A percentile compares a stretch with the other conserved stretches of the same genome.
phyloP scores from a whole-genome alignment of 2,888 invertebrate genomes.

The Gymnocheta viridis region DNA sequence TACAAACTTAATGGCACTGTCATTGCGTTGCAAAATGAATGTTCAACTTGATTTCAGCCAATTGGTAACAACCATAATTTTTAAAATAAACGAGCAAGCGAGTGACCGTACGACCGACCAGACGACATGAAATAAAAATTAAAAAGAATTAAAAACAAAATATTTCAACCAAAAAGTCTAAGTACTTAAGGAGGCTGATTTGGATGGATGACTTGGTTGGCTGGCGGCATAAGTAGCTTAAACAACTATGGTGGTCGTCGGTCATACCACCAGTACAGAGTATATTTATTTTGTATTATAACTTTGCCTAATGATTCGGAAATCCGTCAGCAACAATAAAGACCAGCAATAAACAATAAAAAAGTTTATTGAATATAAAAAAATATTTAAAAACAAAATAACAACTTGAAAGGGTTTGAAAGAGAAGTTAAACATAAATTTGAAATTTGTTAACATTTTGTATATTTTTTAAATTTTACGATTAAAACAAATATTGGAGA shows the following conservation, averaged over 20 bases:
- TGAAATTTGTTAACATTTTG: no score
- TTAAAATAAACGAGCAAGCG: slow-evolving; percentile 8
- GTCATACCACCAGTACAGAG: slow-evolving; percentile 12
- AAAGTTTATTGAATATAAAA: slow-evolving; percentile 33
- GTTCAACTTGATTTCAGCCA: slow-evolving; percentile 52
- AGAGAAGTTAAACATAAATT: slow-evolving; percentile 10
- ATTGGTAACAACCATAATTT: slow-evolving; percentile 22
- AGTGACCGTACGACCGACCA: no score
- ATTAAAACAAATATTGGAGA: no score
- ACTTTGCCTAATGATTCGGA: slow-evolving; percentile 81
- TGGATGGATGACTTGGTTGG: slow-evolving; percentile 72
- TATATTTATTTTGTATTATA: slow-evolving; percentile 71
- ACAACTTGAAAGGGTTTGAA: no score
- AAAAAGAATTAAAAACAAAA: slow-evolving; percentile 16
- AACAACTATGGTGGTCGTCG: slow-evolving; percentile 78
- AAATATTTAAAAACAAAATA: slow-evolving; percentile 30
- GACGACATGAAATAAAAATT: slow-evolving; percentile 22
- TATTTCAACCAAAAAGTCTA: slow-evolving; percentile 21
- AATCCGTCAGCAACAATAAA: slow-evolving; percentile 80
- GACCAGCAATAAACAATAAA: slow-evolving; percentile 44
- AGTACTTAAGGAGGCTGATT: slow-evolving; percentile 64
- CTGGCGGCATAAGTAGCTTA: slow-evolving; percentile 76
- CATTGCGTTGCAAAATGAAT: slow-evolving; percentile 36
- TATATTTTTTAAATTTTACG: no score
- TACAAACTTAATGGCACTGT: slow-evolving; percentile 7